Base-by-base conservation (phyloP, 2,888 invertebrate species). In the Lasioglossum marginatum region DNA sequence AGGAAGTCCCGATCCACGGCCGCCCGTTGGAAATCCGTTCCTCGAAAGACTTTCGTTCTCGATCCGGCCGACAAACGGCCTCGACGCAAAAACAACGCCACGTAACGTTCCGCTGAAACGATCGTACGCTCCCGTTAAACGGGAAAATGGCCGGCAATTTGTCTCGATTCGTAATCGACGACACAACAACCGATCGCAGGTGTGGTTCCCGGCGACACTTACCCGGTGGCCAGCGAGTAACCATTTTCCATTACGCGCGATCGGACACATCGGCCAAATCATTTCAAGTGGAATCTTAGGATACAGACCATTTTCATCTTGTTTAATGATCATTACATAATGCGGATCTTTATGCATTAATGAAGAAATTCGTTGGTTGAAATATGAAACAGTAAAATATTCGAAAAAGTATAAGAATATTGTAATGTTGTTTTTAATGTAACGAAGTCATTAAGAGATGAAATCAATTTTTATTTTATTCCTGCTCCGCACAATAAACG, bases 141-240 rank as follows among this genome's bases (percentile, higher is more conserved):
- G 81, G 85, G 83, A 83, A 90, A 89, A 88, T 63, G 71, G 79
- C 57, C 43, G 81, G 82, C 82, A 80, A 90, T 88, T 77, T 88
- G 81, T 81, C 80, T 82, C 27, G 87, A 77, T 82, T 82, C 81
- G 86, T 82, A 84, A 89, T 90, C 89, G 84, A 79, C 82, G 82
- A 90, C 85, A 75, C 80, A 81, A 75, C 37, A 52, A 37, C 70
- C 78, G 72, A 81, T 86, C 77, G 45, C 88, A 90, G 90, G 90
- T 87, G 90, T 82, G 90, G 90, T 88, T 83, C 34, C 37, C 85
- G 79, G 77, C 81, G 77, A 14, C 45, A 72, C 81, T 37, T 83
- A 87, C 79, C 76, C 88, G 81, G 84, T 88, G 87, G 79, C 72
- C 85, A 72, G 83, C 77, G 82, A 89, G 79, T 77, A 83, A 82